phyloP scores from a whole-genome alignment of 2,113 vertebrate genomes.

The Osmerus eperlanus region DNA sequence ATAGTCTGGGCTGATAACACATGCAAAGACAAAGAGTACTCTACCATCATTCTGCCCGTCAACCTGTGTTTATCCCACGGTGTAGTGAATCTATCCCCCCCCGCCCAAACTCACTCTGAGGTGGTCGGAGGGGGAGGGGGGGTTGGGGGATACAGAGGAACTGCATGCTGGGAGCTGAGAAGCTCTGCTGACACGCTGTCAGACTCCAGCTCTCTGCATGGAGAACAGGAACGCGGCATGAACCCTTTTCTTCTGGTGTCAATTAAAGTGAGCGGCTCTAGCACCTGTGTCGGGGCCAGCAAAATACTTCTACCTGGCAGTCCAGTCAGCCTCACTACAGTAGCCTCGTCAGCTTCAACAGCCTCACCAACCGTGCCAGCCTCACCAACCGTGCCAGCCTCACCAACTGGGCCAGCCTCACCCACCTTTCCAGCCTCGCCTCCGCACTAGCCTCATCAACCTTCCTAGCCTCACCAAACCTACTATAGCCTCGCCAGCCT shows the following conservation, averaged over 20 bases:
- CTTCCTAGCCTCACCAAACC: too few relatives aligned
- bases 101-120: not conserved
- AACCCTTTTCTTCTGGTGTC: conserved; percentile 55
- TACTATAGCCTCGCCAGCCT: too few relatives aligned
- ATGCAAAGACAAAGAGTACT: too few relatives aligned
- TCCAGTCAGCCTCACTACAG: conserved; percentile 3
- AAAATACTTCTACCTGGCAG: conserved; percentile 40
- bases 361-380: conserved; percentile 11
- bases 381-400: not conserved
- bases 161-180: too few relatives aligned
- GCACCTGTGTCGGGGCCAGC: conserved; percentile 59
- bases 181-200: not conserved
- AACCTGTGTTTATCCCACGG: too few relatives aligned
- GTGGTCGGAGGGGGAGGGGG: not conserved
- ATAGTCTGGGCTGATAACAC: too few relatives aligned
- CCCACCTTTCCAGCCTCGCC: too few relatives aligned
- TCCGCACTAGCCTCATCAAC: too few relatives aligned
- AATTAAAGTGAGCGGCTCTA: conserved; percentile 57
- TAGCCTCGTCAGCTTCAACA: conserved; percentile 43
- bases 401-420: too few relatives aligned
- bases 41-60: too few relatives aligned
- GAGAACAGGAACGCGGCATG: conserved; percentile 37
- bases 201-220: too few relatives aligned
- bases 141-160: not conserved
- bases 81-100: too few relatives aligned